Evolutionary conservation across 2,888 invertebrate species (phyloP).

Genomic region (Acronicta aceris): DNA sequence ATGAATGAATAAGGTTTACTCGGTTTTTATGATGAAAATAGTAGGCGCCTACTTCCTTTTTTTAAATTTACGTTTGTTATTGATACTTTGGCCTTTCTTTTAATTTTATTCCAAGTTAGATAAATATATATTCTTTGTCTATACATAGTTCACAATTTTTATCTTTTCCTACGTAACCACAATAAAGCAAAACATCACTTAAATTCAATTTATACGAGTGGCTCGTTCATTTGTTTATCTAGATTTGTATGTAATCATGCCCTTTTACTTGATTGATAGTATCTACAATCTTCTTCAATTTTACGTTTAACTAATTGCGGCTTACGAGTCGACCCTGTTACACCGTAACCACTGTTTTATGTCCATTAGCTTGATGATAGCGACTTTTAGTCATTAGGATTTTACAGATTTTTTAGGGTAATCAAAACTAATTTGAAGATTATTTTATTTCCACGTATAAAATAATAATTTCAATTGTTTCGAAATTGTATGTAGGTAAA

Average conservation of each 20-base stretch:
- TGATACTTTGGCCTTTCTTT: too few species aligned
- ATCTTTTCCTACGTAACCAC: constrained; percentile 16
- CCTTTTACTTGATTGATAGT: constrained; percentile 85
- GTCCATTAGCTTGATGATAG: constrained; percentile 73
- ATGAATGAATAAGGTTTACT: too few species aligned
- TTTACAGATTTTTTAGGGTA: constrained; percentile 39
- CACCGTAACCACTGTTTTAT: constrained; percentile 60
- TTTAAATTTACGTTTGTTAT: too few species aligned
- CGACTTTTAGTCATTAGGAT: constrained; percentile 51
- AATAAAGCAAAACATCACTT: constrained; percentile 76
- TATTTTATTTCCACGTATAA: neutral
- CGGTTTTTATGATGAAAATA: too few species aligned
- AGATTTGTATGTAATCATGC: constrained; percentile 84
- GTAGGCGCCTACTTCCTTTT: too few species aligned
- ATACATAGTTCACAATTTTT: neutral
- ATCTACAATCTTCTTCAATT: constrained; percentile 77
- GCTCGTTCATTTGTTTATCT: constrained; percentile 85
- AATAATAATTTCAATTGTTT: neutral
- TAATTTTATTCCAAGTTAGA: too few species aligned
- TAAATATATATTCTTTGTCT: too few species aligned
- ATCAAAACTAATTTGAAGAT: neutral
- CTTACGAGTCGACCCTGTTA: constrained; percentile 65
- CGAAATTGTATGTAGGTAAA: neutral
- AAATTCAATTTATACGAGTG: constrained; percentile 84
- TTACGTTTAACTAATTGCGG: constrained; percentile 77